Evolutionary conservation across 2,888 invertebrate genomes (phyloP), one percentile per base, ranked within the genome.

Genomic region (Galeruca laticollis): DNA sequence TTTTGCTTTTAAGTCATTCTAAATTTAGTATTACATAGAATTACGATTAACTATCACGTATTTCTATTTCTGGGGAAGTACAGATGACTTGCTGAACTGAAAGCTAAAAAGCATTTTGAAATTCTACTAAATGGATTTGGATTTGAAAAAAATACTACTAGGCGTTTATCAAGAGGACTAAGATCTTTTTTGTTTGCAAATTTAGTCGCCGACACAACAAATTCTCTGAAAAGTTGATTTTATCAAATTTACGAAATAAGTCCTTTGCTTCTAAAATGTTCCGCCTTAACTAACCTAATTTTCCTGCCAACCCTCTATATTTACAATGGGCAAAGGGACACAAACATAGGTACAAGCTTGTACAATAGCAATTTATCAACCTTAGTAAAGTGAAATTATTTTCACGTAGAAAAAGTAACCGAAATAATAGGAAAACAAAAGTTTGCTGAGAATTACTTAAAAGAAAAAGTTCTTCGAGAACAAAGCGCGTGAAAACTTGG

Each of bases 351-450:
- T 52, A 57, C 65, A 57, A 49, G 57, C 57, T 65, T 65, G 15
- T 65, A 57, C 65, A 65, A 65, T 65, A 47, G 65, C 65, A 65
- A 65, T 65, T 65, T 65, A 65, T 65, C 57, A 57, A 57, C 57
- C 47, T 65, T 65, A 65, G 64, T 65, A 57, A 65, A 65, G 57
- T 65, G 65, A 65, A 47, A 65, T 65, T 65, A 65, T 65, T 57
- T 65, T 43, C 57, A 65, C 57, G 47, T 65, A 65, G 65, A 65
- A 65, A 65, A 65, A 65, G 65, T 65, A 64, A 64, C 64, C 37
- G 56, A 64, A 64, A 64, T 64, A 65, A 65, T 65, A 65, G 65
- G 57, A 65, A 65, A 65, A 65, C 65, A 65, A 64, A 64, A 65
- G 65, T 65, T 65, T 49, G 47, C 31, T 18, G 65, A 54, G 65